Conservation (phyloP, 1,140 invertebrate genomes). For the Drosophila dunni region DNA sequence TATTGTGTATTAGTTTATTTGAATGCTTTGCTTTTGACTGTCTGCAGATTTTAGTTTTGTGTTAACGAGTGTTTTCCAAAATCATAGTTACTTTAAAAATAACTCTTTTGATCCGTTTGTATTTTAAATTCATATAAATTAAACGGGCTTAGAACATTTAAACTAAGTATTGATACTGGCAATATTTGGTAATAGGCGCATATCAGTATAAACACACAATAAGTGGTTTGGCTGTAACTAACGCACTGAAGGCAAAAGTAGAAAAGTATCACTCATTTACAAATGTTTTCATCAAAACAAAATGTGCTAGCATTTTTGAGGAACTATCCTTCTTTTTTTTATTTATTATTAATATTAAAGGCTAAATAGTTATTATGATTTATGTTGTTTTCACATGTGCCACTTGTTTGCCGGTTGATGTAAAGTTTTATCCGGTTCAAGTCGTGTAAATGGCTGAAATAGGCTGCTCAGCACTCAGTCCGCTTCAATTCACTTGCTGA, state of each 20-base stretch:
- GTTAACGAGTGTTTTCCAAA: too few relatives aligned
- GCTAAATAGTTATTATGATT: slow-evolving; percentile 34
- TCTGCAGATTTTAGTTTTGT: too few relatives aligned
- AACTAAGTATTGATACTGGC: too few relatives aligned
- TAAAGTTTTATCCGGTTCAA: slow-evolving; percentile 1
- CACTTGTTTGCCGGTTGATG: background rate
- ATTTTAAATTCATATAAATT: too few relatives aligned
- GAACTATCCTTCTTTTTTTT: slow-evolving; percentile 38
- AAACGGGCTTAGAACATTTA: too few relatives aligned
- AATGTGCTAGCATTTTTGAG: slow-evolving; percentile 42
- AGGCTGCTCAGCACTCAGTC: slow-evolving; percentile 39
- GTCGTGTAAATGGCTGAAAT: background rate
- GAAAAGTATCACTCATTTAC: slow-evolving; percentile 17
- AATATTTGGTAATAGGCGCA: too few relatives aligned
- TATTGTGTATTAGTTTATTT: too few relatives aligned
- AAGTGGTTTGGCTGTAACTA: too few relatives aligned
- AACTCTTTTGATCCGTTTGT: too few relatives aligned
- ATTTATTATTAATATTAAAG: slow-evolving; percentile 61
- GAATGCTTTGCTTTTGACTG: too few relatives aligned
- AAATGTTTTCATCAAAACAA: slow-evolving; percentile 26
- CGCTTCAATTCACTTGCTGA: slow-evolving; percentile 67
- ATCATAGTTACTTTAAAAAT: too few relatives aligned
- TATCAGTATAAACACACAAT: too few relatives aligned
- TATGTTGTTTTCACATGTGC: slow-evolving; percentile 23
- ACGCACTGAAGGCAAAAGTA: background rate